A percentile compares a stretch with the other conserved stretches of the same genome.
These are phyloP conservation scores for Polydrusus pterygomalis DNA, from an alignment of 2,888 invertebrate species.

Conservation along the genomic window DNA sequence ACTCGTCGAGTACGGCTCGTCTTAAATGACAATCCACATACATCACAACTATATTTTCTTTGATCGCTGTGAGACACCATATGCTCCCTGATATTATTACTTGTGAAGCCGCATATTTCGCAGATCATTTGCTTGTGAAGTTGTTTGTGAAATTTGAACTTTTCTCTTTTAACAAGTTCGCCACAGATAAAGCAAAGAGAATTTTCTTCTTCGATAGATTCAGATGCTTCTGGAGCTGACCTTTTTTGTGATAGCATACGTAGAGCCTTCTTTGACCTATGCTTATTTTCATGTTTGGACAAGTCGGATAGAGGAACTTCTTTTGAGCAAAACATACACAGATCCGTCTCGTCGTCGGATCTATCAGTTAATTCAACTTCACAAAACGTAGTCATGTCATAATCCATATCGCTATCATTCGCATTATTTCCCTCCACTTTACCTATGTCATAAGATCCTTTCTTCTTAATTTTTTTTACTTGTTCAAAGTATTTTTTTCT, in stretches of 20 bases:
- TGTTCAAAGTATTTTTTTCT: not conserved
- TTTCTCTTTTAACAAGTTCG: not conserved
- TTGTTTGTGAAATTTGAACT: conserved; percentile 11
- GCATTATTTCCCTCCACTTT: not conserved
- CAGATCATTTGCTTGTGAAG: conserved; percentile 17
- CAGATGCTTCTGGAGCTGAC: no score
- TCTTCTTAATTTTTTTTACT: not conserved
- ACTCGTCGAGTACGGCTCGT: conserved; percentile 65
- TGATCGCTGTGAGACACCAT: conserved; percentile 58
- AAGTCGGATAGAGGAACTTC: not conserved
- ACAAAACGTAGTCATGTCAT: not conserved
- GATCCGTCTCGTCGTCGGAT: not conserved
- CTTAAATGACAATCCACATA: conserved; percentile 54
- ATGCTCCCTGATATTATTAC: conserved; percentile 66
- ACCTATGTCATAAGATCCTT: not conserved
- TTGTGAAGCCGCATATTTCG: conserved; percentile 44
- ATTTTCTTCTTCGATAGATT: not conserved
- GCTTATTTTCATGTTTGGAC: no score
- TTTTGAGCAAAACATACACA: not conserved
- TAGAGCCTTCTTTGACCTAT: no score
- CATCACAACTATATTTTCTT: conserved; percentile 62
- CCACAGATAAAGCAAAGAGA: conserved; percentile 14
- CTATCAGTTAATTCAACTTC: no score
- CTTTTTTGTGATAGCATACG: no score
- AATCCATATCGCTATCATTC: not conserved